Evolutionary conservation across 2,888 invertebrate species (phyloP).

Genomic region (Folsomia manolachei): DNA sequence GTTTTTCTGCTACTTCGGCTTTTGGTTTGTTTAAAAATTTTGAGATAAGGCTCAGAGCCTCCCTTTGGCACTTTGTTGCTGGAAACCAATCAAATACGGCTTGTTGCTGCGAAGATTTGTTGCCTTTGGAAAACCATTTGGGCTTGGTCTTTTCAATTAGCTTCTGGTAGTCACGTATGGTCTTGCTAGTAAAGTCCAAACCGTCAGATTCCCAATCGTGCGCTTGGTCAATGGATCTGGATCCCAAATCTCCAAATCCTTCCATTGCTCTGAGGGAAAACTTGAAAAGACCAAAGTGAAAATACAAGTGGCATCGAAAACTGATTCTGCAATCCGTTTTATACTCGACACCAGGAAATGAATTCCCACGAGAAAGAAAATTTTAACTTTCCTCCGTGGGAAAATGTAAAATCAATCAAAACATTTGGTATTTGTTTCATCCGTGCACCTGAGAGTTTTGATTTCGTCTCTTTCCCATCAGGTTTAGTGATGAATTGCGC

Average conservation of each 20-base stretch:
- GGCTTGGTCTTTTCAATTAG: background rate
- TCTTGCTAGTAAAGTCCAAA: background rate
- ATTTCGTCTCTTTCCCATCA: too few relatives aligned
- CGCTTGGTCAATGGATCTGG: background rate
- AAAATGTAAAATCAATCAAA: too few relatives aligned
- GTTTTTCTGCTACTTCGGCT: background rate
- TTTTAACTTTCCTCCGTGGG: too few relatives aligned
- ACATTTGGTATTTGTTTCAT: too few relatives aligned
- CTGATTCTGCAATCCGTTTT: background rate
- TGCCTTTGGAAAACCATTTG: background rate
- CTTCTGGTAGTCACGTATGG: conserved; percentile 1
- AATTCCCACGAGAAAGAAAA: too few relatives aligned
- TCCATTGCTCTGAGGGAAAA: too few relatives aligned
- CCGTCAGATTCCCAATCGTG: conserved; percentile 5
- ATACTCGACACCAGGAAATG: too few relatives aligned
- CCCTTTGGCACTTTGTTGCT: background rate
- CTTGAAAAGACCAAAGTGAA: background rate
- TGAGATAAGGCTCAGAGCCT: background rate
- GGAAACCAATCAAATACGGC: background rate
- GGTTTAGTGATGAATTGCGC: too few relatives aligned
- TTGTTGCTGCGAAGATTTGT: background rate
- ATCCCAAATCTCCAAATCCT: background rate
- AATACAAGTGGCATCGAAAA: background rate
- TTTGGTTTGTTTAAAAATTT: conserved; percentile 2
- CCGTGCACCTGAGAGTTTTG: too few relatives aligned